Base-by-base conservation (phyloP, 2,888 invertebrate species). In the Lasioglossum calceatum region DNA sequence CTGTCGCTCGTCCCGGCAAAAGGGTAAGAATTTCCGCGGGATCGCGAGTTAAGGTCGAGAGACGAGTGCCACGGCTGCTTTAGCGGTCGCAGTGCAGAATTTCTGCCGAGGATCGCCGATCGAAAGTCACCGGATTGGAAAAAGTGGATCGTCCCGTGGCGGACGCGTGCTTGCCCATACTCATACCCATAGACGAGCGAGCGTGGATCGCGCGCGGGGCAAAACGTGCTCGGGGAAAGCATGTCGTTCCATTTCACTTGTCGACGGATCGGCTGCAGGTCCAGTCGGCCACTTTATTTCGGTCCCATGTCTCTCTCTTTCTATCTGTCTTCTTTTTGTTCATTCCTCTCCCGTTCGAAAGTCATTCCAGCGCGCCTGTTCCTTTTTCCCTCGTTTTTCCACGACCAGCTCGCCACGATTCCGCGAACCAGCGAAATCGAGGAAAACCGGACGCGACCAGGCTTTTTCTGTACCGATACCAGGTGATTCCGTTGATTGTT, bases 161-260 rank as follows among this genome's bases (percentile, higher is more conserved):
- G 67, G 81, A 39, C 77, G 79, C 77, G 71, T 77, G 81, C 67
- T 58, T 23, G n/a, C 1, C 58, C 82, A 50, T 80, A 84, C 81
- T n/a, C n/a, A 4, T 58, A n/a, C 54, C 54, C 54, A 58, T 58
- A 64, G 61, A 70, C 39, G 74, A 82, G 64, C 87, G 81, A 78
- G 82, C 64, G 50, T 77, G 61, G 61, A 32, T 14, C 10, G n/a
- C 67, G n/a, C 67, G 81, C 50, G 77, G 81, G 27, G 78, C 85
- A 64, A 86, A 84, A 86, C 89, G 87, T 87, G 88, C 84, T 47
- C 81, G 84, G 92, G 87, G 92, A 92, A 92, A 92, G 92, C 92
- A 90, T 85, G 89, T 89, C 89, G 92, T 92, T 92, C 92, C 90
- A 90, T 92, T 92, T 92, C 92, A 91, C 92, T 92, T 88, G 87